Conservation (phyloP, 2,888 invertebrate genomes). For the Lepas anatifera region DNA sequence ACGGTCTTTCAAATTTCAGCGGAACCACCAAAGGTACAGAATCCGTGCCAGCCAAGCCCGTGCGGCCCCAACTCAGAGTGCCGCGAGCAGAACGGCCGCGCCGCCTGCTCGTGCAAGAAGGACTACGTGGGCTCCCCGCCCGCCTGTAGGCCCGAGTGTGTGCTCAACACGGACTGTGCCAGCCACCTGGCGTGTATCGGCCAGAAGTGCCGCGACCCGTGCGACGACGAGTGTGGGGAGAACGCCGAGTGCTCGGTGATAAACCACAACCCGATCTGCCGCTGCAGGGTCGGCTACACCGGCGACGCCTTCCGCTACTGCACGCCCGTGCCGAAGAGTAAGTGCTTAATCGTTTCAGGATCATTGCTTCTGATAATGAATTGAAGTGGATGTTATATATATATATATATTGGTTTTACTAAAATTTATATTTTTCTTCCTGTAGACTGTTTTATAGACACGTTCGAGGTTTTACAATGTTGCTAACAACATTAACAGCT, state of each 20-base stretch:
- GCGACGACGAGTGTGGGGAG: conserved; percentile 59
- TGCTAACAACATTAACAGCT: no score
- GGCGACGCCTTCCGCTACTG: conserved; percentile 34
- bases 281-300: conserved; percentile 23
- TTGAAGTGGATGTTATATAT: conserved; percentile 15
- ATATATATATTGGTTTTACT: no score
- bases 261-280: conserved; percentile 41
- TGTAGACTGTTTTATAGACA: no score
- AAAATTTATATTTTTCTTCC: no score
- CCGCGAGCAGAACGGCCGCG: conserved; percentile 56
- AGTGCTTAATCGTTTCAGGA: not conserved
- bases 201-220: conserved; percentile 59
- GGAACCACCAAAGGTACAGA: not conserved
- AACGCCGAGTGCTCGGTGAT: conserved; percentile 68
- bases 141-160: conserved; percentile 69
- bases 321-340: not conserved
- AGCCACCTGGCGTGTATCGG: conserved; percentile 59
- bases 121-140: conserved; percentile 39
- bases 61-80: conserved; percentile 51
- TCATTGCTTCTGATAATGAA: no score
- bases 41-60: conserved; percentile 41
- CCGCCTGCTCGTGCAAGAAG: conserved; percentile 49
- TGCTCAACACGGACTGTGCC: conserved; percentile 61
- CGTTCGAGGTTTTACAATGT: no score
- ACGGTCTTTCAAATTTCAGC: conserved; percentile 26